phyloP scores from a whole-genome alignment of 37 sponge, comb jelly and placozoan genomes.

The Dysidea cf. avara region DNA sequence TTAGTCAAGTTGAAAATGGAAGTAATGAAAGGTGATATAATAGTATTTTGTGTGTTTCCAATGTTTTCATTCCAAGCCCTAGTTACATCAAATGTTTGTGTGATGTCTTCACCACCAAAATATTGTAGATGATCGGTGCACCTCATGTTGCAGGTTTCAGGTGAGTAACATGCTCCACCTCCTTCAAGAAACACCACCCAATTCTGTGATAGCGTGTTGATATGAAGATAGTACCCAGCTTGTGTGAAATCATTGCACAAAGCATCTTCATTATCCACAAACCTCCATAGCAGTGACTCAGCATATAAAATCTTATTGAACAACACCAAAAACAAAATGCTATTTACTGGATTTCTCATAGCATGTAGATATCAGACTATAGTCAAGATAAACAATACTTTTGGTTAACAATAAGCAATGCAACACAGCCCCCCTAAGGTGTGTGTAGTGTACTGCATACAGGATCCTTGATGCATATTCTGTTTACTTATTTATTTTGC shows the following conservation, averaged over 20 bases:
- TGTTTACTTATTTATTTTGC: too few relatives aligned
- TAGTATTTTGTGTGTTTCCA: neutral
- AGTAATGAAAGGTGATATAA: conserved; percentile 48
- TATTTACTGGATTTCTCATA: too few relatives aligned
- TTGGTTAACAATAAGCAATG: too few relatives aligned
- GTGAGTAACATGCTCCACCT: conserved; percentile 68
- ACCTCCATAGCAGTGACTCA: conserved; percentile 48
- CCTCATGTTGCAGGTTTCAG: conserved; percentile 61
- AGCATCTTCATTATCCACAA: conserved; percentile 18
- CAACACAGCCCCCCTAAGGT: too few relatives aligned
- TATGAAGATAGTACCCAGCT: conserved; percentile 62
- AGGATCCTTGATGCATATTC: too few relatives aligned
- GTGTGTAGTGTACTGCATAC: too few relatives aligned
- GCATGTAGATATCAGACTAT: too few relatives aligned
- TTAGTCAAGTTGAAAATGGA: conserved; percentile 24
- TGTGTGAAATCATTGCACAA: conserved; percentile 73
- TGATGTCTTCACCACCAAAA: neutral
- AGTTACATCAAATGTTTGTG: neutral
- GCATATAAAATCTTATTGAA: too few relatives aligned
- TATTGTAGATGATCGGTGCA: conserved; percentile 21
- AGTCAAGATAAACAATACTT: too few relatives aligned
- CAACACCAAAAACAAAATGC: too few relatives aligned
- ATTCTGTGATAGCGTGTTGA: neutral
- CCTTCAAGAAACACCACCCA: conserved; percentile 88
- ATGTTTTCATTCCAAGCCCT: conserved; percentile 10